Percentiles rank a stretch among this genome's conserved stretches.
phyloP scores from a whole-genome alignment of 2,888 invertebrate species.

The Sarcophaga variegata region DNA sequence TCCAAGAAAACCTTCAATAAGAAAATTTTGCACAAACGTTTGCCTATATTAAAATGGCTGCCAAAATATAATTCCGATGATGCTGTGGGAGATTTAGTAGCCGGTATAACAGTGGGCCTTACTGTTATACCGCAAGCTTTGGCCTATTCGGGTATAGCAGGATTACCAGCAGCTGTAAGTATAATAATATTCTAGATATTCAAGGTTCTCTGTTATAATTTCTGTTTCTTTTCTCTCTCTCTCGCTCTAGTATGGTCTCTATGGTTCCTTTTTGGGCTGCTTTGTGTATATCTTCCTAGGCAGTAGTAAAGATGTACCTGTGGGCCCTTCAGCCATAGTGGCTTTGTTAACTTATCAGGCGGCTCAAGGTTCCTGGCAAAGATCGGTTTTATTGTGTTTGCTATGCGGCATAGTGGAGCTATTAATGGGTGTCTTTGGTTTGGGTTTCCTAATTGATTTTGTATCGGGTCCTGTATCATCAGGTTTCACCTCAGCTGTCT shows the following conservation, averaged over 20 bases:
- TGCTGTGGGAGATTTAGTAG: slow-evolving; percentile 93
- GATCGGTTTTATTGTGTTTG: slow-evolving; percentile 89
- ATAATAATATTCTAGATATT: not conserved
- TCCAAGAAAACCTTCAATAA: slow-evolving; percentile 84
- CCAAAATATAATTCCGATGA: slow-evolving; percentile 88
- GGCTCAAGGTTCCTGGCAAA: slow-evolving; percentile 84
- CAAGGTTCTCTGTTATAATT: not conserved
- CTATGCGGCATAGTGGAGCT: slow-evolving; percentile 89
- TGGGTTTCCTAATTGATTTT: slow-evolving; percentile 94
- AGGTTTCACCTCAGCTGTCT: slow-evolving; percentile 95
- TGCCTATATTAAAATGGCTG: slow-evolving; percentile 90
- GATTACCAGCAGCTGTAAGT: slow-evolving; percentile 87
- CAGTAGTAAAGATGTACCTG: slow-evolving; percentile 95
- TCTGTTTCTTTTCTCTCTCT: slow-evolving; percentile 65
- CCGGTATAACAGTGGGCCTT: slow-evolving; percentile 95
- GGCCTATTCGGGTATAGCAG: slow-evolving; percentile 91
- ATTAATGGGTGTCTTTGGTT: slow-evolving; percentile 90
- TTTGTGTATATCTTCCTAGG: slow-evolving; percentile 95
- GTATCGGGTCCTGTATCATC: slow-evolving; percentile 94
- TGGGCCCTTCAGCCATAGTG: slow-evolving; percentile 96
- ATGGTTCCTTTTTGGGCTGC: slow-evolving; percentile 96
- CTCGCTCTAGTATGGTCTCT: slow-evolving; percentile 89
- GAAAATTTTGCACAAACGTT: slow-evolving; percentile 87
- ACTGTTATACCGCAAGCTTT: slow-evolving; percentile 96
- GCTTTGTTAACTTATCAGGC: slow-evolving; percentile 92